Base-by-base conservation (phyloP, 1,140 invertebrate species). In the Hermetia illucens region DNA sequence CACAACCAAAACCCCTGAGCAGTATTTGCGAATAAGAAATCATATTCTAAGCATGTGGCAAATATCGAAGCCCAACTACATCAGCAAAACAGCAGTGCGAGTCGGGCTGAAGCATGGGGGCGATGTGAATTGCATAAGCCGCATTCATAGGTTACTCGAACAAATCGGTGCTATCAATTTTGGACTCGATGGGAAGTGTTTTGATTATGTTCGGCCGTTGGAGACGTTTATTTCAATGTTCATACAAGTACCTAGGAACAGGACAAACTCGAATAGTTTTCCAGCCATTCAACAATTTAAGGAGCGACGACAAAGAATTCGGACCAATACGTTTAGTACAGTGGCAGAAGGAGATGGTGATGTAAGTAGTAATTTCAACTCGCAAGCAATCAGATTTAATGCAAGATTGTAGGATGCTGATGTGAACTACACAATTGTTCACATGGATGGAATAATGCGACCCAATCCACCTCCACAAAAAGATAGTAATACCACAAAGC, bases 81-180 rank as follows among this genome's bases (percentile, higher is more conserved):
- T 77, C 4, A 70, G 66, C 24, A 77, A 77, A 59, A 74, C 72
- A 8, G 58, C 63, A 3, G 68, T 70, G 10, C 49, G 72, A 43
- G 51, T 64, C 39, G 72, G 71, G 18, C 55, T 76, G 40, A 73
- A 69, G 53, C 69, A 74, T 46, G 74, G 71, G 53, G 73, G 74
- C 2, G 73, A 76, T 61, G 72, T 74, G 3, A 75, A 75, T 52
- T 68, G 67, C 45, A 73, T 76, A 39, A 69, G 73, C 2, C 53
- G 69, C 39, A 68, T 78, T 22, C 74, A 77, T 58, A 53, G 64
- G 25, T 73, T 72, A 46, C 54, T 78, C 10, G 75, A 78, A 54
- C 66, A 72, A 51, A 68, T 67, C 45, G 75, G 74, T 16, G 73
- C 67, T 19, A 77, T 78, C 36, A 78, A 78, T 57, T 75, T 73